Evolutionary conservation across 2,113 vertebrate genomes (phyloP).

Genomic region (Aplodontia rufa): DNA sequence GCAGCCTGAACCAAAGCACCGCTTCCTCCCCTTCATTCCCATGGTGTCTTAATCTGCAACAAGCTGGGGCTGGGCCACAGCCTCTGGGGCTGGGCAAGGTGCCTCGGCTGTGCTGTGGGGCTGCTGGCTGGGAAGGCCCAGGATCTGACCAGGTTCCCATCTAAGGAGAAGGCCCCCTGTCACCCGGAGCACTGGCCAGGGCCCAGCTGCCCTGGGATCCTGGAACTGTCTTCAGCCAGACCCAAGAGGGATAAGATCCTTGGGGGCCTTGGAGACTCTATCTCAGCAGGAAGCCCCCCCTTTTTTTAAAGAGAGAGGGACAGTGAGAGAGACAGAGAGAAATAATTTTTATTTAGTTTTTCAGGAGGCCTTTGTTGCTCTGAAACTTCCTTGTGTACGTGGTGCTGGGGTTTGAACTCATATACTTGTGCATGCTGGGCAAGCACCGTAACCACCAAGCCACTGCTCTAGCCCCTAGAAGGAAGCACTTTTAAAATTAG

Average conservation of each 20-base stretch:
- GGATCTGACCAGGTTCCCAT: background rate
- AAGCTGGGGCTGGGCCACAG: background rate
- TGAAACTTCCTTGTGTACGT: no score
- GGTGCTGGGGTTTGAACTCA: no score
- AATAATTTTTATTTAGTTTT: no score
- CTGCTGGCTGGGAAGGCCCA: background rate
- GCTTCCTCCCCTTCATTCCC: background rate
- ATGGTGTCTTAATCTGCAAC: background rate
- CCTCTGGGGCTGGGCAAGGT: background rate
- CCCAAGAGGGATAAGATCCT: background rate
- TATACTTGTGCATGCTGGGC: no score
- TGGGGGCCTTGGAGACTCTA: background rate
- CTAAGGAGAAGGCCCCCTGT: fast-evolving
- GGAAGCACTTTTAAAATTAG: background rate
- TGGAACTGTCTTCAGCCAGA: background rate
- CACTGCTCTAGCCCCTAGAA: no score
- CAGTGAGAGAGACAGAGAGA: no score
- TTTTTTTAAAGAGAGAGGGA: no score
- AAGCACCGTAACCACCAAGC: no score
- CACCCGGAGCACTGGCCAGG: background rate
- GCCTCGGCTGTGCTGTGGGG: fast-evolving
- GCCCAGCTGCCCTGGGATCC: background rate
- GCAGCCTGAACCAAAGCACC: fast-evolving
- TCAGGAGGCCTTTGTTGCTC: no score
- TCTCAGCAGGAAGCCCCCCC: background rate